A percentile compares a stretch with the other conserved stretches of the same genome.
Evolutionary conservation across 2,797 vertebrate species (phyloP).

Genomic region (Monodelphis domestica): DNA sequence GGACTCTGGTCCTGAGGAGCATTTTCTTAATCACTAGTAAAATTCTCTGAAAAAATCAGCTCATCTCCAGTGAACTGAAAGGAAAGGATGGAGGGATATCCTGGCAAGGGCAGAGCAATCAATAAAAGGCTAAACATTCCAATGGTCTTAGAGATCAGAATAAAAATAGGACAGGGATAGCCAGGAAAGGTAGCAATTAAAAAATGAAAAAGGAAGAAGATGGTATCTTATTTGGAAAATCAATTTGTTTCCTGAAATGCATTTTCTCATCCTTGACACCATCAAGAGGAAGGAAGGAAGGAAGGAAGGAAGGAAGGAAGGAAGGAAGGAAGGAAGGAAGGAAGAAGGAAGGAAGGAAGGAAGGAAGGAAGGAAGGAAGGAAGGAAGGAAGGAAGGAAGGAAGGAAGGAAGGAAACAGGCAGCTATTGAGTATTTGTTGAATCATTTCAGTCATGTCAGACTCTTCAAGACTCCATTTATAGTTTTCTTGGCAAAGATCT

Average conservation of each 20-base stretch:
- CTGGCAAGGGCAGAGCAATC: not conserved
- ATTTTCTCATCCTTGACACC: not conserved
- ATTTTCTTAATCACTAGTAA: not conserved
- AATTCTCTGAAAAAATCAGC: not conserved
- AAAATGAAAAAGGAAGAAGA: not conserved
- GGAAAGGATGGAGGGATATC: no score
- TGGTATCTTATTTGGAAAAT: not conserved
- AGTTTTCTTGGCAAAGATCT: no score
- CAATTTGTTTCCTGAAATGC: not conserved
- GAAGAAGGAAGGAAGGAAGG: no score
- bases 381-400: no score
- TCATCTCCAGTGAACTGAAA: not conserved
- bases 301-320: no score
- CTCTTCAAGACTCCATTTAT: no score
- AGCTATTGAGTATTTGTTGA: no score
- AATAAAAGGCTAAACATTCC: not conserved
- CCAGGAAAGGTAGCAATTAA: not conserved
- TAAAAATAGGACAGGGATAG: not conserved
- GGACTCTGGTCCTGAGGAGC: not conserved
- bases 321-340: no score
- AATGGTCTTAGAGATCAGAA: not conserved
- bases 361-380: no score
- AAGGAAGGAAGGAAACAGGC: no score
- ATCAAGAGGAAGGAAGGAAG: not conserved
- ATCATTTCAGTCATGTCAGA: no score